A percentile compares a stretch with the other conserved stretches of the same genome.
phyloP scores from a whole-genome alignment of 2,888 invertebrate species.

The Sthenelais limicola region DNA sequence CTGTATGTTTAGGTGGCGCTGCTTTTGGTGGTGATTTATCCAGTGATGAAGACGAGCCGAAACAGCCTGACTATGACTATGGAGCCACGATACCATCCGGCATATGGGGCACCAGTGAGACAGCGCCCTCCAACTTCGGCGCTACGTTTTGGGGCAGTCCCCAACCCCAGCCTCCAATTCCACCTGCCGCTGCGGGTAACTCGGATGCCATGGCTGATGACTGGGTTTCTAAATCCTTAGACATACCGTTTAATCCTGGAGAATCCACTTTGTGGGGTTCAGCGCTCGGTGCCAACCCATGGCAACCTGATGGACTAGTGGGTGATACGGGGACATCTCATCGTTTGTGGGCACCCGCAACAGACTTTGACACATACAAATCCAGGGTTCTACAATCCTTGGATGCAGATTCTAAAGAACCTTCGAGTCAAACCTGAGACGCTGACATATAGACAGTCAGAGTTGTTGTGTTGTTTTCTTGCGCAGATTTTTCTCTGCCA shows the following conservation, averaged over 20 bases:
- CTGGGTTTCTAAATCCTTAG: slow-evolving; percentile 31
- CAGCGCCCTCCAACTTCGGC: slow-evolving; percentile 6
- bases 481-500: no score
- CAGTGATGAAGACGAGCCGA: slow-evolving; percentile 12
- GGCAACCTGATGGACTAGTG: no score
- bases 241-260: slow-evolving; percentile 6
- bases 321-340: background rate
- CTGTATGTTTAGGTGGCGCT: slow-evolving; percentile 1
- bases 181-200: no score
- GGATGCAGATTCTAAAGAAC: no score
- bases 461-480: no score
- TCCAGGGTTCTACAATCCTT: slow-evolving; percentile 4
- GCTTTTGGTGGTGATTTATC: slow-evolving; percentile 13
- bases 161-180: no score
- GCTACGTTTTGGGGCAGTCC: background rate
- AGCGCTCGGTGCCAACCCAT: background rate
- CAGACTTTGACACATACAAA: slow-evolving; percentile 23
- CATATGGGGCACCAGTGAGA: background rate
- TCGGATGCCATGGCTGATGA: slow-evolving; percentile 25
- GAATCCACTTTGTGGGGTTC: slow-evolving; percentile 2
- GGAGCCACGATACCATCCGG: background rate
- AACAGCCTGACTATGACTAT: slow-evolving; percentile 15
- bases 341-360: slow-evolving; percentile 12
- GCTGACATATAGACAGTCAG: no score
- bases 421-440: no score